These are phyloP conservation scores for Ceratina calcarata DNA, from an alignment of 1,140 invertebrate species.

Conservation along the genomic window DNA sequence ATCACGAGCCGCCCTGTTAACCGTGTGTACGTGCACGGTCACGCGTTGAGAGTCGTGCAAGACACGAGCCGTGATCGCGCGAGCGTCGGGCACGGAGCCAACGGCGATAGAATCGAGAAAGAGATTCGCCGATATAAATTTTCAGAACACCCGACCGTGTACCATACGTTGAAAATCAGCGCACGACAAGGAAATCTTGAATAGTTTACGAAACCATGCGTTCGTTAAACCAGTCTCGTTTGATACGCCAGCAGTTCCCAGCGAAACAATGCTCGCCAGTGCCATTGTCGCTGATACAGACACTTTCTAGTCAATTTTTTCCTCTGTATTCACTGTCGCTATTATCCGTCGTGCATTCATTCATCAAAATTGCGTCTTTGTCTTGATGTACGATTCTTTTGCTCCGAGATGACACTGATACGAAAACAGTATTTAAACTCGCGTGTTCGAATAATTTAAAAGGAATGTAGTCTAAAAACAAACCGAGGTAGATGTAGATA, in stretches of 20 bases:
- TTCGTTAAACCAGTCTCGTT: constrained; percentile 1
- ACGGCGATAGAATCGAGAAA: not conserved
- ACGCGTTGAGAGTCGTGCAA: constrained; percentile 28
- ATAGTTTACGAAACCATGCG: constrained; percentile 16
- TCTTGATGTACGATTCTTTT: not conserved
- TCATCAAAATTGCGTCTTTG: not conserved
- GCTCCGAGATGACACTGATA: too few species aligned
- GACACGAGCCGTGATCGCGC: constrained; percentile 4
- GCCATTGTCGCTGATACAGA: not conserved
- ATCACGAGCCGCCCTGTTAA: constrained; percentile 15
- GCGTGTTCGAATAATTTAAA: not conserved
- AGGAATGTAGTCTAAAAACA: too few species aligned
- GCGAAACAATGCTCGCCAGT: not conserved
- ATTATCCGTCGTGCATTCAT: not conserved
- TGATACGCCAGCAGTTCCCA: not conserved
- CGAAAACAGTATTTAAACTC: not conserved
- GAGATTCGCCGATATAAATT: constrained; percentile 37
- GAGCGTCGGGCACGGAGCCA: constrained; percentile 35
- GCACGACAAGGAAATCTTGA: not conserved
- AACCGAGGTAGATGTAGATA: not conserved
- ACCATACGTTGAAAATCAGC: not conserved
- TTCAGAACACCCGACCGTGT: not conserved
- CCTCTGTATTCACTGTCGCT: not conserved
- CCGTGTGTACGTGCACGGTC: not conserved
- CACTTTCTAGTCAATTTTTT: not conserved